Percentiles rank a stretch among this genome's conserved stretches.
Conservation (phyloP, 2,113 vertebrate genomes). For the Ictalurus punctatus region DNA sequence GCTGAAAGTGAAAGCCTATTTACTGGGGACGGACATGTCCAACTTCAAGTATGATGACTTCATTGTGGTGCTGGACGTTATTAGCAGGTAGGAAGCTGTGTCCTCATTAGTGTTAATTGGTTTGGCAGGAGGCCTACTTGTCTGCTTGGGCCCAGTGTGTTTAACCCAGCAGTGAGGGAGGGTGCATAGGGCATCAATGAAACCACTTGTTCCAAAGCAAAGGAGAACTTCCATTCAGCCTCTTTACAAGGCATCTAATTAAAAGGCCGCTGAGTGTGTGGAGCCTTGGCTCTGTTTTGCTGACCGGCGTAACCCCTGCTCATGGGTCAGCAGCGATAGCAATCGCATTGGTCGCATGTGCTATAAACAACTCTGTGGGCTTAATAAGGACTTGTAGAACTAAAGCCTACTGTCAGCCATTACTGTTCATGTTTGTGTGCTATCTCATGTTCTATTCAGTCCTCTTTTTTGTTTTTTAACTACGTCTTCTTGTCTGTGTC, state of each 20-base stretch:
- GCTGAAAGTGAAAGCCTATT: slow-evolving; percentile 95
- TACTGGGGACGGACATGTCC: slow-evolving; percentile 96
- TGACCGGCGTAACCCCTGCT: slow-evolving; percentile 13
- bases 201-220: slow-evolving; percentile 16
- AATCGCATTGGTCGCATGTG: slow-evolving; percentile 23
- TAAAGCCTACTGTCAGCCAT: neutral
- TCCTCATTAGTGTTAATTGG: slow-evolving; percentile 58
- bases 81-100: slow-evolving; percentile 83
- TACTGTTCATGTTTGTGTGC: neutral
- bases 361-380: slow-evolving; percentile 36
- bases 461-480: too few relatives aligned
- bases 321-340: slow-evolving; percentile 31
- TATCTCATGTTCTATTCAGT: neutral
- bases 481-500: neutral
- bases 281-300: slow-evolving; percentile 9
- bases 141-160: neutral
- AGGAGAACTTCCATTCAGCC: slow-evolving; percentile 13
- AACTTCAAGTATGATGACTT: slow-evolving; percentile 99
- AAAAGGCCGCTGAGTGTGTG: slow-evolving; percentile 51
- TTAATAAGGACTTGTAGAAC: slow-evolving; percentile 30
- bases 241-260: slow-evolving; percentile 51
- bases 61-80: slow-evolving; percentile 96
- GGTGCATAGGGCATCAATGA: slow-evolving; percentile 43
- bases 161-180: slow-evolving; percentile 6
- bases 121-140: slow-evolving; percentile 22